Base-by-base conservation (phyloP, 2,113 vertebrate species). In the Phalacrocorax pelagicus region DNA sequence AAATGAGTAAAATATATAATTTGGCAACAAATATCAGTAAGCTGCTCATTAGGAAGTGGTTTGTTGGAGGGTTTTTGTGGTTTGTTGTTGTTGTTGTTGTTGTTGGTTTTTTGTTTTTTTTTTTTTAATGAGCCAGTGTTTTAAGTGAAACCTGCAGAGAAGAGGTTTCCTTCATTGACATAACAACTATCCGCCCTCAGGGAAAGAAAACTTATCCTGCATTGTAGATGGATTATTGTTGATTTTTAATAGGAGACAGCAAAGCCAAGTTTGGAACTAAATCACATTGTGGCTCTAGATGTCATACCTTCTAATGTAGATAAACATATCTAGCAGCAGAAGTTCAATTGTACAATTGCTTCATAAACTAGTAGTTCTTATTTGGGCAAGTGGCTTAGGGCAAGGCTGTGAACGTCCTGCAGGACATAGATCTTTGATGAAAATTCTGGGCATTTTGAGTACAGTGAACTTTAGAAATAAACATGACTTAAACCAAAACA, bases 191-290 rank as follows among this genome's bases (percentile, higher is more conserved):
- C 18, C 67, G 38, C 20, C 52, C 36, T 75, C 42, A 77, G 62
- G 13, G 17, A 73, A 93, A 58, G 58, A 87, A 91, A 85, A 82
- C 66, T 87, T 94, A 29, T 0, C 24, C 46, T 81, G 23, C 34
- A 65, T 30, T 15, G 9, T 72, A 38, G 10, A 0, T 58, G 44
- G 66, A 16, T 66, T 46, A 18, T 32, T 80, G 54, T 32, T 90
- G 58, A 80, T 72, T 85, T 94, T 92, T 87, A 79, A 44, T 63
- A 85, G 11, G 40, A 75, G 88, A 59, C 52, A 77, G 49, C n/a
- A 85, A 82, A 96, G 14, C 49, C 46, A 80, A 38, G 22, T 93
- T 79, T 96, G 62, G 55, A 88, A 88, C 40, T 52, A 82, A 63
- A 72, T 20, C 17, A 22, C 44, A 2, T 34, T 34, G 18, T 49